Base-by-base conservation (phyloP, 2,888 invertebrate genomes). In the Amphiduros pacificus region DNA sequence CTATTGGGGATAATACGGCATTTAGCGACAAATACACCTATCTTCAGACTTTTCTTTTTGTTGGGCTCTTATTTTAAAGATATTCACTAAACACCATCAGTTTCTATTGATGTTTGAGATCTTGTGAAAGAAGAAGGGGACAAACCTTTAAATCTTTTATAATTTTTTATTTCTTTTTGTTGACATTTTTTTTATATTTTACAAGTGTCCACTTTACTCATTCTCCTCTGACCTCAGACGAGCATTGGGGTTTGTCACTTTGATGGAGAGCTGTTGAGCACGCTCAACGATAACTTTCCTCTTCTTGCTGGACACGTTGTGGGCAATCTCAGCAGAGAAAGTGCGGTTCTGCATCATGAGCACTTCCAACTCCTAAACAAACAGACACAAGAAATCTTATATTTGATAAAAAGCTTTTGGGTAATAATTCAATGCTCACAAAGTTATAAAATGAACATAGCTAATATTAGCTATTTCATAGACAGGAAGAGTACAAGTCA, bases 271-370 rank as follows among this genome's bases (percentile, higher is more conserved):
- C 82, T 98, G 96, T 82, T 94, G 93, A 0, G 98, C 97, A 67
- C 99, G 88, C 84, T 97, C 96, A 11, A 98, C 96, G 73, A 99
- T 98, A 2, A 86, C 86, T 86, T 96, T 96, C 70, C 99, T 89
- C 81, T 97, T 99, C 86, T 94, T 95, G n/a, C 95, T 93, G 66
- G 96, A 96, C 0, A 99, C 98, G 27, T 90, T 93, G 82, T 97
- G 97, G 1, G 96, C 96, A 72, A 99, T 96, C 87, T 99, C 99
- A 27, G 92, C 99, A 82, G 96, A 94, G 85, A 91, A 99, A 73
- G 92, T 92, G 74, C 95, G 88, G 85, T 98, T 99, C 83, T 98
- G 97, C 98, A 99, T 99, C 90, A 99, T 89, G 56, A 99, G 86
- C 76, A 99, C 92, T 84, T 99, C 98, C 71, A 99, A 85, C 85